Evolutionary conservation across 1,140 invertebrate species (phyloP).

Genomic region (Pteromalus puparum): DNA sequence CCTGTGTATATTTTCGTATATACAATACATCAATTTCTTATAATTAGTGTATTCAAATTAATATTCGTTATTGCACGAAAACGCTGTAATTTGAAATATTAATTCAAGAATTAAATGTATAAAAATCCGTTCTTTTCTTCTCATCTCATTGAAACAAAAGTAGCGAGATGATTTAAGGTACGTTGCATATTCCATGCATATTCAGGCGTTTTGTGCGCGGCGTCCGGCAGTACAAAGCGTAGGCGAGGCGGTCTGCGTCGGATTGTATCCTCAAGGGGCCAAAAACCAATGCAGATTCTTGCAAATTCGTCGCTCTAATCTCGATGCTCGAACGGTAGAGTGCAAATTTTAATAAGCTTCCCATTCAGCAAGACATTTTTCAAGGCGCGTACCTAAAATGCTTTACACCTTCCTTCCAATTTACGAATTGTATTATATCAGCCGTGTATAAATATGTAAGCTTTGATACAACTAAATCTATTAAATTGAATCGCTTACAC

Average conservation of each 20-base stretch:
- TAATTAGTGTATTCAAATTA: neutral
- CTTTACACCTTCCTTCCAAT: constrained; percentile 30
- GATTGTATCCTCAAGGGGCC: neutral
- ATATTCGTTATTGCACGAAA: neutral
- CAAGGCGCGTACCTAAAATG: neutral
- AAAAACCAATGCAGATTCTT: constrained; percentile 15
- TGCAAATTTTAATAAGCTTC: constrained; percentile 36
- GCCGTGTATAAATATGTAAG: constrained; percentile 38
- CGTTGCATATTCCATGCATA: neutral
- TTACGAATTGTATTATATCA: constrained; percentile 33
- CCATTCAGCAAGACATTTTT: constrained; percentile 9
- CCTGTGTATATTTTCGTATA: no score
- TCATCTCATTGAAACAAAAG: neutral
- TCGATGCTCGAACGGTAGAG: neutral
- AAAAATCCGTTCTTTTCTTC: neutral
- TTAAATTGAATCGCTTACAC: constrained; percentile 43
- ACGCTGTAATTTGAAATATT: no score
- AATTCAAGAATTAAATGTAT: no score
- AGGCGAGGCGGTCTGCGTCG: neutral
- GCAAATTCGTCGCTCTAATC: constrained; percentile 18
- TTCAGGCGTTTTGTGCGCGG: neutral
- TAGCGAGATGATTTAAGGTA: neutral
- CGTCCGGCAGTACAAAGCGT: neutral
- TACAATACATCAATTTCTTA: no score
- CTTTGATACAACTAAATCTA: constrained; percentile 42